Base-by-base conservation (phyloP, 1,140 invertebrate genomes). In the Sminthurinus signatus region DNA sequence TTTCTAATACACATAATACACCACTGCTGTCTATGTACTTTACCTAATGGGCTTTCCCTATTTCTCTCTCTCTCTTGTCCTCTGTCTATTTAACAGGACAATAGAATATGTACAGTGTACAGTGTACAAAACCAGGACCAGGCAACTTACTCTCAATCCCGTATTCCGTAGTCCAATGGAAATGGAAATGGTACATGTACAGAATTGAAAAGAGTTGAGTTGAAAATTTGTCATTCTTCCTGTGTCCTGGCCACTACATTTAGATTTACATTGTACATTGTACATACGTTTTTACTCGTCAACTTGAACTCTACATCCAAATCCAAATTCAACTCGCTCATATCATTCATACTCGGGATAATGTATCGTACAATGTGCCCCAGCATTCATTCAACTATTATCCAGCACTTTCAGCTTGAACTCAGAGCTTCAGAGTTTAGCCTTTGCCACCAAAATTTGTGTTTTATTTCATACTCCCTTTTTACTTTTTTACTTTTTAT, bases 121-220 rank as follows among this genome's bases (percentile, higher is more conserved):
- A n/a, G n/a, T n/a, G n/a, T n/a, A n/a, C n/a, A n/a, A n/a, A n/a
- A n/a, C n/a, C n/a, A n/a, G n/a, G n/a, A n/a, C n/a, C n/a, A n/a
- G n/a, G n/a, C n/a, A n/a, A n/a, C n/a, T n/a, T n/a, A n/a, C n/a
- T n/a, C n/a, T n/a, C n/a, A n/a, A n/a, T n/a, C n/a, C n/a, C n/a
- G n/a, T n/a, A n/a, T n/a, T n/a, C n/a, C n/a, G n/a, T n/a, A n/a
- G n/a, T n/a, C n/a, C n/a, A n/a, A n/a, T n/a, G n/a, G n/a, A n/a
- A n/a, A n/a, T n/a, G n/a, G n/a, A n/a, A n/a, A n/a, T n/a, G n/a
- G n/a, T n/a, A n/a, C n/a, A 10, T 48, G 8, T 48, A n/a, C 44
- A 5, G n/a, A 48, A 25, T 48, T 48, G 44, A 48, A 48, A 48
- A 48, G 44, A 25, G 44, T 48, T 48, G 44, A 48, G n/a, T 42